These are phyloP conservation scores for Pelmatolapia mariae DNA, from an alignment of 2,113 vertebrate species.

Conservation along the genomic window DNA sequence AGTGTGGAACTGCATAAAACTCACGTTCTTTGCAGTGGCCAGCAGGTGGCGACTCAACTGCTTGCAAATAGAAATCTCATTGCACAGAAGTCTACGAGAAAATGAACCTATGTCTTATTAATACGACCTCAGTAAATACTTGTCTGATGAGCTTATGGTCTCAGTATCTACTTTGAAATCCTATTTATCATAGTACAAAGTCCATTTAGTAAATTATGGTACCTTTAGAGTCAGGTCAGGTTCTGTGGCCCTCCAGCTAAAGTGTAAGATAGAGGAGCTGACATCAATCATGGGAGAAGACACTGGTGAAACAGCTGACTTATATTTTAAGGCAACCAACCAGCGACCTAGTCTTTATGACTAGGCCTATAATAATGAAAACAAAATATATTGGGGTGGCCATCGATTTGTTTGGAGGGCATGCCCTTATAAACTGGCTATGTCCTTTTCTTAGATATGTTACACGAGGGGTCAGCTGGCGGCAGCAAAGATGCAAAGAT, in stretches of 20 bases:
- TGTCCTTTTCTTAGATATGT: background rate
- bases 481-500: background rate
- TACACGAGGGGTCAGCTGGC: accelerated
- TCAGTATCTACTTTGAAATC: background rate
- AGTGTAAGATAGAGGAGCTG: background rate
- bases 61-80: too few species aligned
- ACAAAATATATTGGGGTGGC: accelerated
- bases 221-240: background rate
- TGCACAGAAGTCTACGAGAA: background rate
- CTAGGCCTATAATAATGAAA: background rate
- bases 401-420: background rate
- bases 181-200: background rate
- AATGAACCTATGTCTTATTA: accelerated
- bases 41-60: background rate
- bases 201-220: background rate
- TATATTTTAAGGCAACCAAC: background rate
- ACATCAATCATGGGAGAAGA: background rate
- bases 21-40: accelerated
- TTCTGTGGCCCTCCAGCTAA: background rate
- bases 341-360: accelerated
- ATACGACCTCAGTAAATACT: background rate
- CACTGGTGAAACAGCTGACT: background rate
- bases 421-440: accelerated
- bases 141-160: background rate
- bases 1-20: background rate